A percentile compares a stretch with the other conserved stretches of the same genome.
Conservation (phyloP, 30 jellyfish, hydroid and myxozoan genomes). For the Hydractinia echinata region DNA sequence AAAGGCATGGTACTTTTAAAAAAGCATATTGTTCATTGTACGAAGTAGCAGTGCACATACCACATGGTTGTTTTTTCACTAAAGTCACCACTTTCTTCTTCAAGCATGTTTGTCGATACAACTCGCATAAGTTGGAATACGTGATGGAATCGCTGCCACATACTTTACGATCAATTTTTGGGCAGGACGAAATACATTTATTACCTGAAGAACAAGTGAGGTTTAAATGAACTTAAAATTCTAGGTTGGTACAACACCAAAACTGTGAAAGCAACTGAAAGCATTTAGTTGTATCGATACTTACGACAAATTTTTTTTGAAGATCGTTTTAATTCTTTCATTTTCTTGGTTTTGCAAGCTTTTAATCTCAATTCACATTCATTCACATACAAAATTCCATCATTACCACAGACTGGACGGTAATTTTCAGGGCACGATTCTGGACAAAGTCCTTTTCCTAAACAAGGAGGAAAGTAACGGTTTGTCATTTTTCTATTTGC, state of each 20-base stretch:
- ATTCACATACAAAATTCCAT: conserved; percentile 53
- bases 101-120: conserved; percentile 38
- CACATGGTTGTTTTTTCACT: conserved; percentile 32
- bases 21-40: no score
- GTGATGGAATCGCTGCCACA: conserved; percentile 56
- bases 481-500: no score
- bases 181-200: conserved; percentile 56
- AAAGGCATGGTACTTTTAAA: no score
- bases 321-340: conserved; percentile 33
- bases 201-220: conserved; percentile 19
- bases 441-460: conserved; percentile 54
- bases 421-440: conserved; percentile 46
- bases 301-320: conserved; percentile 46
- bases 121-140: conserved; percentile 45
- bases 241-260: not conserved
- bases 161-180: conserved; percentile 41
- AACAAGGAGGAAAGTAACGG: not conserved
- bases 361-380: conserved; percentile 70
- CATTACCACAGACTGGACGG: conserved; percentile 61
- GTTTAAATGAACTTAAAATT: not conserved
- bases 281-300: not conserved
- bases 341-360: conserved; percentile 48
- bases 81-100: conserved; percentile 35
- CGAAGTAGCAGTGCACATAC: not conserved
- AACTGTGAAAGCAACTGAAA: not conserved